Evolutionary conservation across 2,888 invertebrate species (phyloP), one percentile per base, ranked within the genome.

Genomic region (Drosophila melanosoma): DNA sequence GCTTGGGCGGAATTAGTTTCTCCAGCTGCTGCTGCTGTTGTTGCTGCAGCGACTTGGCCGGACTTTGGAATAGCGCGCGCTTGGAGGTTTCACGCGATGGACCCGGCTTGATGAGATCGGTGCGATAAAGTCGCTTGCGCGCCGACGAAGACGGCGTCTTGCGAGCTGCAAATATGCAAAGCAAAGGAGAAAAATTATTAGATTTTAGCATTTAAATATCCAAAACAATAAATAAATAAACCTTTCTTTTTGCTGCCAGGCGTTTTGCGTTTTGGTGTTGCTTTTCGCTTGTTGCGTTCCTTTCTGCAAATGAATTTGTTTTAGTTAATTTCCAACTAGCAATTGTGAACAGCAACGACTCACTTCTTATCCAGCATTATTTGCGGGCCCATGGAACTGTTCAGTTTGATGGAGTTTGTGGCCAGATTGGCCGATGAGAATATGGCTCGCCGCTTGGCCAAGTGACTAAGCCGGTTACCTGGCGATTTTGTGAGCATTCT

Each of bases 11-110:
- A 26, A 82, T 20, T 0, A 71, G 53, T 17, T 63, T 58, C 33
- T 75, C 69, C 79, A 66, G 86, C 72, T 67, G 86, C 72, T 83
- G 93, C 69, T 94, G 94, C 36, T 75, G 71, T 79, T 67, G 86
- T 72, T 83, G 93, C 69, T 94, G 94, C 78, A 94, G 94, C 12
- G 89, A 93, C 76, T 94, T 94, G 79, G 95, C 95, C 2, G 97
- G 96, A 90, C 96, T 97, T 82, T 96, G 95, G 83, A 97, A 97
- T 2, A 97, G 92, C 0, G 96, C 96, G 65, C 97, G 94, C 82
- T 96, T 97, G 0, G 95, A 94, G 1, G 94, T 94, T 88, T 95
- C 95, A 26, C 94, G 92, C 0, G 94, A 93, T 48, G 75, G 93
- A 67, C 92, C 90, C 3, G 91, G 82, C 60, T 92, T 92, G 26